Conservation (phyloP, 2,797 vertebrate species). For the Amblyopsis hoosieri region DNA sequence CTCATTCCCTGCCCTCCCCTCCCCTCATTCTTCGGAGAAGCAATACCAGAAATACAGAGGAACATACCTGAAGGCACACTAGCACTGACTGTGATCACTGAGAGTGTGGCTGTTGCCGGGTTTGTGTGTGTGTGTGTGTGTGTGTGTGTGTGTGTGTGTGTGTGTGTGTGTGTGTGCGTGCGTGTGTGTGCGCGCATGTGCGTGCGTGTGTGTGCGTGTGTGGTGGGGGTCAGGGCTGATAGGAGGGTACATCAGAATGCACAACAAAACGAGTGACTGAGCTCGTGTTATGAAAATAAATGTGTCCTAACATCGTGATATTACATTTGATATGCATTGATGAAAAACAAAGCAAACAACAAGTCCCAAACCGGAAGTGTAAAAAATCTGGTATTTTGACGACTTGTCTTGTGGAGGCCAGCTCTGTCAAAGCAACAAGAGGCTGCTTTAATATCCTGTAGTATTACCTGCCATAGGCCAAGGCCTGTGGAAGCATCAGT, state of each 20-base stretch:
- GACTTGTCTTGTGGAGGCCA: not conserved
- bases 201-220: too few species aligned
- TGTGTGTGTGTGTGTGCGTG: too few species aligned
- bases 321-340: conserved; percentile 16
- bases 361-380: not conserved
- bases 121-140: too few species aligned
- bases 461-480: conserved; percentile 15
- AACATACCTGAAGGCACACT: conserved; percentile 7
- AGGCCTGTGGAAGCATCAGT: conserved; percentile 34
- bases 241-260: conserved; percentile 1
- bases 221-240: not conserved
- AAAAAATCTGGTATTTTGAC: conserved; percentile 14
- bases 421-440: conserved; percentile 35
- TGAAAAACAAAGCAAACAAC: conserved; percentile 8
- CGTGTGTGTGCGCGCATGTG: too few species aligned
- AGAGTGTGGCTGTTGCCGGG: too few species aligned
- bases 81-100: conserved; percentile 16
- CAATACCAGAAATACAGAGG: conserved; percentile 10
- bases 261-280: conserved; percentile 3
- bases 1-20: not conserved
- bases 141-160: too few species aligned
- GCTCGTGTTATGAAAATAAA: conserved; percentile 21
- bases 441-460: conserved; percentile 48
- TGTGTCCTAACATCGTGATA: conserved; percentile 23
- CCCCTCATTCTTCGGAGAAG: conserved; percentile 4